phyloP scores from a whole-genome alignment of 2,888 invertebrate species.

The Monopis laevigella region DNA sequence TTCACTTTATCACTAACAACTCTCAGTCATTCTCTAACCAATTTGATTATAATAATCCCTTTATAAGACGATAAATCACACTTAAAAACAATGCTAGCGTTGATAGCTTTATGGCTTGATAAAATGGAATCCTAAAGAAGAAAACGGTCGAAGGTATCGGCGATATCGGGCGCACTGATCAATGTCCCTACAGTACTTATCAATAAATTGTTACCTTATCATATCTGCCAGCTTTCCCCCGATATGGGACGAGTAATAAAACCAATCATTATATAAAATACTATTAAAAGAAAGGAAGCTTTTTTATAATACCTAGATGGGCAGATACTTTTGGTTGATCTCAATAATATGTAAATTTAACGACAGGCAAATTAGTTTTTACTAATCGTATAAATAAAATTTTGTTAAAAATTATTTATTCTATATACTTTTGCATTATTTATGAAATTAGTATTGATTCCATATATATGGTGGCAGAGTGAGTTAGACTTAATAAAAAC shows the following conservation, averaged over 20 bases:
- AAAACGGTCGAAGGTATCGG: conserved; percentile 27
- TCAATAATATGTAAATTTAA: too few species aligned
- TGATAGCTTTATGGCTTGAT: conserved; percentile 3
- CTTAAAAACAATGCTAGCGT: conserved; percentile 5
- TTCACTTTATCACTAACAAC: conserved; percentile 1
- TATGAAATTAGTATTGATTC: too few species aligned
- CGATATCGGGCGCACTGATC: conserved; percentile 54
- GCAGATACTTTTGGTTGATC: too few species aligned
- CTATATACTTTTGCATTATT: too few species aligned
- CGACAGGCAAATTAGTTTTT: too few species aligned
- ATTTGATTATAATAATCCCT: conserved; percentile 7
- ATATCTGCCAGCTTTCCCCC: conserved; percentile 64
- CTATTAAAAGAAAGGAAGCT: too few species aligned
- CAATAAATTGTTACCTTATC: conserved; percentile 64
- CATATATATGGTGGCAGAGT: too few species aligned
- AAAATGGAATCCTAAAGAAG: background rate
- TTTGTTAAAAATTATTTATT: too few species aligned
- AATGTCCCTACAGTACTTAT: conserved; percentile 53
- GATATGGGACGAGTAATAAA: conserved; percentile 43
- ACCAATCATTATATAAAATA: too few species aligned
- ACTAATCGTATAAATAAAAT: too few species aligned
- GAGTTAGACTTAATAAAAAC: too few species aligned
- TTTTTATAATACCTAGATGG: too few species aligned
- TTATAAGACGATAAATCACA: conserved; percentile 10
- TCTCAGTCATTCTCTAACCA: conserved; percentile 1